Evolutionary conservation across 2,113 vertebrate genomes (phyloP).

Genomic region (Planiliza haematocheilus): DNA sequence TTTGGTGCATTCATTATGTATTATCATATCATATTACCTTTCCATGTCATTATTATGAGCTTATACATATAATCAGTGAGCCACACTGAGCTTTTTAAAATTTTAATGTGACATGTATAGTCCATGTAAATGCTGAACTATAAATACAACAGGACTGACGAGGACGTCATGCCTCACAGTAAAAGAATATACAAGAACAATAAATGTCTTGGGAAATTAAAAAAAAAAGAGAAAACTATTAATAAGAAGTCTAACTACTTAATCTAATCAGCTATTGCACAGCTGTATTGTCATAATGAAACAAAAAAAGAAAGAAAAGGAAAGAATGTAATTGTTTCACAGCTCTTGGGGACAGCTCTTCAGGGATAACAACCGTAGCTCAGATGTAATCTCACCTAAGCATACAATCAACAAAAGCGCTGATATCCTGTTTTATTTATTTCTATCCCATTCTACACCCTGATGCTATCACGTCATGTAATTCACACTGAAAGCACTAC

Average conservation of each 20-base stretch:
- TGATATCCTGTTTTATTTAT: slow-evolving; percentile 2
- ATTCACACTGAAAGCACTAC: not conserved
- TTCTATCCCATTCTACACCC: not conserved
- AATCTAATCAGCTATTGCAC: slow-evolving; percentile 13
- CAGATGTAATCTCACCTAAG: slow-evolving; percentile 2
- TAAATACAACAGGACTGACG: not conserved
- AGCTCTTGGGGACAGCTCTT: not conserved
- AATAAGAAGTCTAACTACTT: not conserved
- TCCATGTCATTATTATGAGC: slow-evolving; percentile 11
- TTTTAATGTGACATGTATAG: slow-evolving; percentile 3
- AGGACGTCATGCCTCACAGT: not conserved
- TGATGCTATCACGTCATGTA: not conserved
- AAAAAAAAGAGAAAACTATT: not conserved
- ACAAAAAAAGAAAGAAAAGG: not conserved
- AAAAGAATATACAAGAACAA: not conserved
- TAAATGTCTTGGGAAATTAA: not conserved
- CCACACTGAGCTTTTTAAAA: slow-evolving; percentile 5
- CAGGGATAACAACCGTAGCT: slow-evolving; percentile 7
- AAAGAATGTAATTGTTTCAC: slow-evolving; percentile 4
- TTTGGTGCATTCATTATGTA: not conserved
- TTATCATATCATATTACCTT: not conserved
- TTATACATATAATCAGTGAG: slow-evolving; percentile 4
- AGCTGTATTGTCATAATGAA: slow-evolving; percentile 24
- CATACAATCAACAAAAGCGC: not conserved
- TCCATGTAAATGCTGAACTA: not conserved